Conservation (phyloP, 2,888 invertebrate genomes). For the Dryobotodes eremita region DNA sequence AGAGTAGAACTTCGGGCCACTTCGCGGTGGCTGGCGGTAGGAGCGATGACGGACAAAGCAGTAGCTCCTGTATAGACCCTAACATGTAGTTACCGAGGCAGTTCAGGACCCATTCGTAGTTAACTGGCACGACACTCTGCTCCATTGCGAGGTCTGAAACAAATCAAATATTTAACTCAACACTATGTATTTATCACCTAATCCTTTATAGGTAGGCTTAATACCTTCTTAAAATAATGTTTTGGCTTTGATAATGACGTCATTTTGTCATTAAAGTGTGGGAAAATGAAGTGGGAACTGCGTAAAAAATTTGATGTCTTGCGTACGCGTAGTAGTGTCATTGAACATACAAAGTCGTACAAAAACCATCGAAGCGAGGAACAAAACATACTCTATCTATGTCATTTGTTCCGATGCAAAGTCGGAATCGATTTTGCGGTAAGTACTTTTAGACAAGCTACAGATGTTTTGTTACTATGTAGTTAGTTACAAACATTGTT, state of each 20-base stretch:
- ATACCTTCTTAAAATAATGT: neutral
- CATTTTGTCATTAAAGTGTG: neutral
- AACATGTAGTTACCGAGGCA: conserved; percentile 84
- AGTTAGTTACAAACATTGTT: conserved; percentile 20
- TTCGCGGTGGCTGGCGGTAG: conserved; percentile 72
- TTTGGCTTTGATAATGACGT: neutral
- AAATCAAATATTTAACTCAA: conserved; percentile 25
- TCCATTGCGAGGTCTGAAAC: conserved; percentile 84
- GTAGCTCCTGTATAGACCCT: conserved; percentile 76
- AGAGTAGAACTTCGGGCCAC: conserved; percentile 79
- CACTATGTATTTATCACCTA: neutral
- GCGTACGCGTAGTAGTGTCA: neutral
- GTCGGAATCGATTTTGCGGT: neutral
- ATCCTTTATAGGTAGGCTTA: neutral
- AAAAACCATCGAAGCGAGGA: neutral
- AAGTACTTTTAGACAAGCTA: neutral
- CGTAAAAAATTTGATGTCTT: neutral
- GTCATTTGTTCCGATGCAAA: neutral
- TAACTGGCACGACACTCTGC: conserved; percentile 83
- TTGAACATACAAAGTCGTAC: neutral
- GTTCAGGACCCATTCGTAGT: conserved; percentile 89
- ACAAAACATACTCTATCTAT: neutral
- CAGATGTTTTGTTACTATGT: conserved; percentile 11
- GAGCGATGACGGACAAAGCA: conserved; percentile 81
- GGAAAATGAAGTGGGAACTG: neutral